These are phyloP conservation scores for Acanthaster planci DNA, from an alignment of 35 echinoderm and acorn worm genomes.

Conservation along the genomic window DNA sequence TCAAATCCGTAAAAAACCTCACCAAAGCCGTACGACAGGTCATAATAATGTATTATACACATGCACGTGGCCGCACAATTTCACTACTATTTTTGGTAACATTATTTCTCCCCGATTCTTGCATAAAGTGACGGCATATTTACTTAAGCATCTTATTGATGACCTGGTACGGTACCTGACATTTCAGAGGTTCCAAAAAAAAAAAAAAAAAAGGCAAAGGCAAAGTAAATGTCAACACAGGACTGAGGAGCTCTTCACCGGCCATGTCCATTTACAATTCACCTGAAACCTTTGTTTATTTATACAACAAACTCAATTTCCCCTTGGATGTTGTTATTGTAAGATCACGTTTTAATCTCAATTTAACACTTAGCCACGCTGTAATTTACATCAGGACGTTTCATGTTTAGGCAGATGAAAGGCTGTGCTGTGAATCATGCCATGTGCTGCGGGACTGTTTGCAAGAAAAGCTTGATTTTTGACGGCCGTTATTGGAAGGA, in stretches of 20 bases:
- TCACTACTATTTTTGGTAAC: constrained; percentile 29
- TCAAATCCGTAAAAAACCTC: no score
- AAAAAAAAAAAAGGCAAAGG: neutral
- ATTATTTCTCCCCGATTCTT: constrained; percentile 4
- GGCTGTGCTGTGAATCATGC: no score
- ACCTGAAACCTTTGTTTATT: constrained; percentile 32
- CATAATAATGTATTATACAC: neutral
- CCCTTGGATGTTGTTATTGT: constrained; percentile 5
- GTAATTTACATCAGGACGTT: neutral
- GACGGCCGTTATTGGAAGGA: no score
- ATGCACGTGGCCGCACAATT: neutral
- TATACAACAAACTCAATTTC: constrained; percentile 29
- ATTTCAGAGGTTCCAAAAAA: neutral
- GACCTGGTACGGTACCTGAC: neutral
- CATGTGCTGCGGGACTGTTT: no score
- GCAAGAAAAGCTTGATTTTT: no score
- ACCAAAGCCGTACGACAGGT: no score
- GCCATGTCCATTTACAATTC: constrained; percentile 26
- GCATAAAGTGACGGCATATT: constrained; percentile 26
- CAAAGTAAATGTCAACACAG: constrained; percentile 9
- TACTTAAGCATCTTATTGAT: constrained; percentile 23
- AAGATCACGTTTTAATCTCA: constrained; percentile 31
- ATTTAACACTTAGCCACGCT: constrained; percentile 20
- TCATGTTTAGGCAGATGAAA: no score
- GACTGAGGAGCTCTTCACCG: neutral